Evolutionary conservation across 2,888 invertebrate species (phyloP).

Genomic region (Branchipolynoe longqiensis): DNA sequence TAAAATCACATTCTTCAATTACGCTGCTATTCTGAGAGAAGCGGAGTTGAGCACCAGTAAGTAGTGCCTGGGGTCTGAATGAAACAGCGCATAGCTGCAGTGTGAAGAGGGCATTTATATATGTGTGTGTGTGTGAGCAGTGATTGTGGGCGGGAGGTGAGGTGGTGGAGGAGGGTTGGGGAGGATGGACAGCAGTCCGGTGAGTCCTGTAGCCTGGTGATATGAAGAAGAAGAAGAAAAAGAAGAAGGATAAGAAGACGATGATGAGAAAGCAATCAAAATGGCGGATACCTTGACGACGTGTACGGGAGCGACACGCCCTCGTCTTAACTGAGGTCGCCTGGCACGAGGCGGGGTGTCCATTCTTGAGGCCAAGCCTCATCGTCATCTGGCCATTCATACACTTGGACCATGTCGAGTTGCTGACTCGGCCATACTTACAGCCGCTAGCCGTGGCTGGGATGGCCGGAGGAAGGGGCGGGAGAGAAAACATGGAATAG

Average conservation of each 20-base stretch:
- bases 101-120: too few species aligned
- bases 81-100: too few species aligned
- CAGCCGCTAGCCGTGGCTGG: too few species aligned
- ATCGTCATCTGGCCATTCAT: neutral
- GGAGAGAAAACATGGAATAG: too few species aligned
- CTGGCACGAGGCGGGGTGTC: slow-evolving; percentile 9
- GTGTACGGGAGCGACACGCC: neutral
- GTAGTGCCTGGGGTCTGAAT: too few species aligned
- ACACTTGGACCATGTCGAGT: slow-evolving; percentile 6
- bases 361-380: slow-evolving; percentile 35
- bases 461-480: too few species aligned
- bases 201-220: neutral
- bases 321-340: neutral
- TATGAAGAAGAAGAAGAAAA: neutral
- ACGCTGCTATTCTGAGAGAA: too few species aligned
- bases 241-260: neutral
- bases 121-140: too few species aligned
- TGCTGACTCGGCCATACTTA: slow-evolving; percentile 3
- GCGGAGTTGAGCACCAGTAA: too few species aligned
- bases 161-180: neutral
- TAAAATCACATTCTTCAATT: too few species aligned
- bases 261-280: neutral
- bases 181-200: neutral
- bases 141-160: too few species aligned
- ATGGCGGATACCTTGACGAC: slow-evolving; percentile 46